Conservation (phyloP, 92 coral and sea anemone species). For the Epizoanthus scotinus region DNA sequence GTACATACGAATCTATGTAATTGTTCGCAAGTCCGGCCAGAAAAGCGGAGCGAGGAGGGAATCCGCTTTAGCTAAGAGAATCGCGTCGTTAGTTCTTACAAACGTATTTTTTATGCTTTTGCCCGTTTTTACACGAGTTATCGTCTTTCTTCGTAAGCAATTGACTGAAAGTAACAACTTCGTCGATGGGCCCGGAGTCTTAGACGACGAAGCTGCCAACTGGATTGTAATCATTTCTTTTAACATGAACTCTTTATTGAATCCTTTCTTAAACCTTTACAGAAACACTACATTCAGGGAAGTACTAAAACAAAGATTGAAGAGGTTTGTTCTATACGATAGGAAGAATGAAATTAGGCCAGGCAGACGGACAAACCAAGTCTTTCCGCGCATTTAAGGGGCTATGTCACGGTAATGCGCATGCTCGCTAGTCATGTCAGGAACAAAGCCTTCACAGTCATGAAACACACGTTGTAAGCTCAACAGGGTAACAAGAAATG, state of each 20-base stretch:
- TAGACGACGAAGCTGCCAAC: constrained; percentile 10
- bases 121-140: neutral
- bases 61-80: constrained; percentile 29
- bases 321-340: too few species aligned
- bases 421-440: too few species aligned
- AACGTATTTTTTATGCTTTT: constrained; percentile 11
- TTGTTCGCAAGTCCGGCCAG: neutral
- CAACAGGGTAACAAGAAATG: too few species aligned
- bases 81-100: constrained; percentile 23
- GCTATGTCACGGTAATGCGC: too few species aligned
- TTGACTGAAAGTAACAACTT: neutral
- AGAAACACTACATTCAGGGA: neutral
- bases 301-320: neutral
- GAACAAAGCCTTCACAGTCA: too few species aligned
- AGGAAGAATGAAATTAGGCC: too few species aligned
- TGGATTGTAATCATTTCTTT: constrained; percentile 16
- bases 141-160: neutral
- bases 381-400: too few species aligned
- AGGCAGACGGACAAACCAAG: too few species aligned
- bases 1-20: constrained; percentile 5
- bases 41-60: constrained; percentile 12
- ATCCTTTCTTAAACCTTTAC: constrained; percentile 12
- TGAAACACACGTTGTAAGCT: too few species aligned
- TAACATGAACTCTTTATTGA: constrained; percentile 17
- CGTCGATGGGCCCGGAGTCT: neutral